Percentiles rank a stretch among this genome's conserved stretches.
Evolutionary conservation across 2,888 invertebrate genomes (phyloP).

Genomic region (Apamea sordens): DNA sequence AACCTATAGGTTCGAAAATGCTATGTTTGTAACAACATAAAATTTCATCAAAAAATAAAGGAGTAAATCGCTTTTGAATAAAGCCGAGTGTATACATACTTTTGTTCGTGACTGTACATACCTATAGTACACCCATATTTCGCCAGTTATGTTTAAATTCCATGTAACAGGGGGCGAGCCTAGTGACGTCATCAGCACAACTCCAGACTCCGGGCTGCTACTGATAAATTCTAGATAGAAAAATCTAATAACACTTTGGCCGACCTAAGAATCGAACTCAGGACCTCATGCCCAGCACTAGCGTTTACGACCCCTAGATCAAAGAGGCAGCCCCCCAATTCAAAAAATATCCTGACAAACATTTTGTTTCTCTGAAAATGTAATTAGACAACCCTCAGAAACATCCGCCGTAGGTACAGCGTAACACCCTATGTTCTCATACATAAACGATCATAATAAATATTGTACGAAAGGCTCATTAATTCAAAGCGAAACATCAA

Average conservation of each 20-base stretch:
- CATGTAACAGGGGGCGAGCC: neutral
- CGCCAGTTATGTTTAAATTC: neutral
- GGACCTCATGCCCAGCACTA: neutral
- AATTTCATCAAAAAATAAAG: no score
- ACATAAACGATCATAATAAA: conserved; percentile 44
- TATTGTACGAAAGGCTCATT: conserved; percentile 42
- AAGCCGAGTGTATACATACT: no score
- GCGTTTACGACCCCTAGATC: neutral
- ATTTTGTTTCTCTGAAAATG: conserved; percentile 2
- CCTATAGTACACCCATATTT: neutral
- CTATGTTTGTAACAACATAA: no score
- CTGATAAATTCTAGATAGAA: neutral
- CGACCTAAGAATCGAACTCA: neutral
- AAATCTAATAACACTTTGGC: neutral
- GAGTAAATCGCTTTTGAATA: no score
- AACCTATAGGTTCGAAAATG: no score
- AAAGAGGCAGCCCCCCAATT: neutral
- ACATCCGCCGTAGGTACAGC: neutral
- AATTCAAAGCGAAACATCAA: conserved; percentile 57
- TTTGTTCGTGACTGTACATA: no score
- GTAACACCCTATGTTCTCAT: conserved; percentile 8
- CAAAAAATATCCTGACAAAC: no score
- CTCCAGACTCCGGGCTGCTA: neutral
- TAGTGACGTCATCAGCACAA: neutral
- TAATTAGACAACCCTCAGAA: conserved; percentile 30